Evolutionary conservation across 2,113 vertebrate genomes (phyloP), one percentile per base, ranked within the genome.

Genomic region (Osmerus mordax): DNA sequence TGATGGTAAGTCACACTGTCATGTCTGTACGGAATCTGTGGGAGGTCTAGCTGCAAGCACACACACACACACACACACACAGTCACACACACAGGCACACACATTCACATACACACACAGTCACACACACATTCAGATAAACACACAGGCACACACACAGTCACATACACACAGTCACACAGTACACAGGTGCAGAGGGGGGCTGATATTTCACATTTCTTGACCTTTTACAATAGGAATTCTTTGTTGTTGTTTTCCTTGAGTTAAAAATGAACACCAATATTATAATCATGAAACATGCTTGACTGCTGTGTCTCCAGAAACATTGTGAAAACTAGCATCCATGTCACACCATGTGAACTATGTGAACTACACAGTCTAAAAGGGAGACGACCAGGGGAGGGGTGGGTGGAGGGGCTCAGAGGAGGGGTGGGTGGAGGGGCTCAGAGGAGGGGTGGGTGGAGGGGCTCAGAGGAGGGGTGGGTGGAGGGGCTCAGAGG

Each of bases 101-200:
- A 19, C 21, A 65, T 29, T 36, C 29, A 65, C 64, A 47, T 18
- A 65, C 32, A 36, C 18, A 41, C 32, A 18, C 29, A 41, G 23
- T 56, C 63, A n/a, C 63, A 65, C 63, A 16, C 64, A 65, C 64
- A n/a, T 9, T 36, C 29, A 65, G 36, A 47, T 36, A 65, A 36
- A 12, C 64, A 51, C n/a, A 8, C 32, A 47, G 16, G n/a, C 64
- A 19, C 64, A 65, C 64, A 18, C 64, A 65, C 64, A 47, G 16
- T 32, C 29, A 65, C 64, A 41, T 18, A 6, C 64, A 66, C 16
- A 19, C 55, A 56, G 15, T 56, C 55, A 18, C 55, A 18, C 55
- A 56, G 7, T 56, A n/a, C 55, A 56, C 55, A 56, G 15, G 8
- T 19, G n/a, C 55, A 56, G 15, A 56, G 3, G 32, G n/a, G n/a